Evolutionary conservation across 2,113 vertebrate genomes (phyloP).

Genomic region (Osmerus eperlanus): DNA sequence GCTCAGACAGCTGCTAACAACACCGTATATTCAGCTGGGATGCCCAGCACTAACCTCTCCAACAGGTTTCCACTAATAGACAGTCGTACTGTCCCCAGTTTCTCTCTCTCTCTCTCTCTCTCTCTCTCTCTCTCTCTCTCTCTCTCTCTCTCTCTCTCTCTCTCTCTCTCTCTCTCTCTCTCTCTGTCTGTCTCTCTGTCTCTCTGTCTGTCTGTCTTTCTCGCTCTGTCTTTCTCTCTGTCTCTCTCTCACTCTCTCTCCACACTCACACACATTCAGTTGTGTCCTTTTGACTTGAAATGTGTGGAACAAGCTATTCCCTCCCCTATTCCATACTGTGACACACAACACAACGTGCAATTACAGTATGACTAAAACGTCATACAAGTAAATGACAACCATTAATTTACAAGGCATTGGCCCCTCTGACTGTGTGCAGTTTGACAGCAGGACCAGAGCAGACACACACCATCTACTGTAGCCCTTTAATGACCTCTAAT

Average conservation of each 20-base stretch:
- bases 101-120: too few relatives aligned
- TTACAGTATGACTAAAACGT: neutral
- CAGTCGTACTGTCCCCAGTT: neutral
- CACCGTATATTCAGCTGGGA: conserved; percentile 61
- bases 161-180: neutral
- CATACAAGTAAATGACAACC: neutral
- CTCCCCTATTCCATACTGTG: too few relatives aligned
- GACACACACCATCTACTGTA: conserved; percentile 31
- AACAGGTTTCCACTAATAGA: conserved; percentile 54
- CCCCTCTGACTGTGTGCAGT: conserved; percentile 20
- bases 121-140: neutral
- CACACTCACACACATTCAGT: too few relatives aligned
- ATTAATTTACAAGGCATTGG: neutral
- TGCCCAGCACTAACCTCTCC: conserved; percentile 58
- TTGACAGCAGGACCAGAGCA: conserved; percentile 27
- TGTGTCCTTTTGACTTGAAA: too few relatives aligned
- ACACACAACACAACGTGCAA: neutral
- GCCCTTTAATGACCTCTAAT: conserved; percentile 60
- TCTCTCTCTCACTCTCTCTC: neutral
- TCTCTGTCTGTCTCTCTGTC: neutral
- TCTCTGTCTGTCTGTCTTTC: neutral
- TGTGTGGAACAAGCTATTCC: too few relatives aligned
- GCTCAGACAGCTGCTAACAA: conserved; percentile 70
- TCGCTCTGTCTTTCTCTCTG: neutral
- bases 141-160: neutral